phyloP scores from a whole-genome alignment of 1,140 invertebrate species.

The Yoshiicerus persimilis region DNA sequence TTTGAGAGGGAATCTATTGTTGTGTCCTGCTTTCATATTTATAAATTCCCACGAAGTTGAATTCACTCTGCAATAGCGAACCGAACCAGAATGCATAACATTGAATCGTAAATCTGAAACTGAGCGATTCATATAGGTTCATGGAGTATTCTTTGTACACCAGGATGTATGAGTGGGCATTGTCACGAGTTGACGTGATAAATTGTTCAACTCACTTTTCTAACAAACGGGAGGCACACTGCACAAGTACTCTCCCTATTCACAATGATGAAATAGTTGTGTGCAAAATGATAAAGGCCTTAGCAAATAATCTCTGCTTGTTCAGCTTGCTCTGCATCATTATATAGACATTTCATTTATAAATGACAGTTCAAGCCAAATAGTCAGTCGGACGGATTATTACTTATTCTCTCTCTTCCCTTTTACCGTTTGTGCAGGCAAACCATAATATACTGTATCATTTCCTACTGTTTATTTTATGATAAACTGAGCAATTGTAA shows the following conservation, averaged over 20 bases:
- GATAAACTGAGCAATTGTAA: too few species aligned
- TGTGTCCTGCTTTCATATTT: not conserved
- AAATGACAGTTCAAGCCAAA: not conserved
- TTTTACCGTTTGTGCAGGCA: not conserved
- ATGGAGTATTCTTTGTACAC: not conserved
- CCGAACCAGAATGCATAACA: not conserved
- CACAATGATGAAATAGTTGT: not conserved
- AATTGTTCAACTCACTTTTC: not conserved
- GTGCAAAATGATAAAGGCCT: not conserved
- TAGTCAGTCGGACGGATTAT: not conserved
- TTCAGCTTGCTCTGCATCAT: not conserved
- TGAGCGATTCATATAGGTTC: not conserved
- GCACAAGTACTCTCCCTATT: not conserved
- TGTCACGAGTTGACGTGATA: not conserved
- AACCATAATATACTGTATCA: not conserved
- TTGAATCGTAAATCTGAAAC: too few species aligned
- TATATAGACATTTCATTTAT: constrained; percentile 16
- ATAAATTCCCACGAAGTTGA: too few species aligned
- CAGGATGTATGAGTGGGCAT: not conserved
- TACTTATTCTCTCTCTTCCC: not conserved
- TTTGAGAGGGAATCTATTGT: not conserved
- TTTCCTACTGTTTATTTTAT: too few species aligned
- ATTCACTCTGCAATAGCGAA: not conserved
- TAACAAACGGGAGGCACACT: not conserved
- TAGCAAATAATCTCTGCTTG: not conserved